Conservation (phyloP, 2,113 vertebrate genomes). For the Campylomormyrus numenius region DNA sequence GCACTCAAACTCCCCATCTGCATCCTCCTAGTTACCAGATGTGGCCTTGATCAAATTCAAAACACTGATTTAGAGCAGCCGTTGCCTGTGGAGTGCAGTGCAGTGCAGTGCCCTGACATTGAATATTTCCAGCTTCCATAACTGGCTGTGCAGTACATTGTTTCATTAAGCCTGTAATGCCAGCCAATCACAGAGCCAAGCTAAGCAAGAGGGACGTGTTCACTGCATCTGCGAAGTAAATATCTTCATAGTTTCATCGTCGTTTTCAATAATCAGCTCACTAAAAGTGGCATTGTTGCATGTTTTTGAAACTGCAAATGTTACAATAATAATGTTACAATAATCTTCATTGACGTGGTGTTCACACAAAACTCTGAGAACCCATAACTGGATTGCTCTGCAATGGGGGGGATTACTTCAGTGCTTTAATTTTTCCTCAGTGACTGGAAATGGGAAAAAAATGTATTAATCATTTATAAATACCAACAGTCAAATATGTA, state of each 20-base stretch:
- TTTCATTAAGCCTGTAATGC: background rate
- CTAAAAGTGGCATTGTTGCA: background rate
- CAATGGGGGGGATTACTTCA: too few relatives aligned
- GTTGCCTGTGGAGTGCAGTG: background rate
- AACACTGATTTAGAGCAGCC: background rate
- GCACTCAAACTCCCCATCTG: background rate
- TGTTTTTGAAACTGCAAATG: background rate
- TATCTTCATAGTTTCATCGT: background rate
- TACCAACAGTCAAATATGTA: background rate
- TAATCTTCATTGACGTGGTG: background rate
- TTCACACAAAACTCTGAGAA: background rate
- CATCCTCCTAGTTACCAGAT: background rate
- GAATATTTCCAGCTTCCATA: background rate
- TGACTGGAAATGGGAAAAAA: background rate
- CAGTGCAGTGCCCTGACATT: background rate
- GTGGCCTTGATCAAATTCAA: background rate
- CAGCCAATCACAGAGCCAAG: background rate
- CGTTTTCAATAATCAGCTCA: background rate
- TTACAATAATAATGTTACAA: background rate
- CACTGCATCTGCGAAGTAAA: background rate
- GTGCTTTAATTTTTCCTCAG: background rate
- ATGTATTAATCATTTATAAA: background rate
- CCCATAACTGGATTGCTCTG: background rate
- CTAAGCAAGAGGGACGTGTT: background rate
- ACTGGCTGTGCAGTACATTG: background rate